phyloP scores from a whole-genome alignment of 1,140 invertebrate species.

The Tribolium madens region DNA sequence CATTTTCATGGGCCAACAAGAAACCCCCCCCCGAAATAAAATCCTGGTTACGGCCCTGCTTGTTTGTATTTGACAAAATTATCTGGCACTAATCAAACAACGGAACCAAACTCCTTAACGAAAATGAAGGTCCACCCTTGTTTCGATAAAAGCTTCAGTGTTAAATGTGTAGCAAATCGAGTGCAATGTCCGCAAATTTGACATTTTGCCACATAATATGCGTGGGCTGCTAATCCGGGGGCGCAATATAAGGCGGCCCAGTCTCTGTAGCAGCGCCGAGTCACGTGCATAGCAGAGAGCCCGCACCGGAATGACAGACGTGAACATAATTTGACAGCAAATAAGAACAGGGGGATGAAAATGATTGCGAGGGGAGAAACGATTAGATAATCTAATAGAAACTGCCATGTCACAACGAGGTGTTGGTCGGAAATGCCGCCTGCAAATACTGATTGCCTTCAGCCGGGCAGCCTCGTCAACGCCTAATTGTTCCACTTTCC shows the following conservation, averaged over 20 bases:
- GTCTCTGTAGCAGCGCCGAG: constrained; percentile 18
- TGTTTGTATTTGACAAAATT: neutral
- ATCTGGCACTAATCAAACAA: neutral
- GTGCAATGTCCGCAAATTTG: neutral
- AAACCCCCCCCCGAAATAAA: too few species aligned
- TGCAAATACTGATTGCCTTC: constrained; percentile 46
- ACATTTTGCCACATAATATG: neutral
- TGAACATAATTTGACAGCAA: constrained; percentile 66
- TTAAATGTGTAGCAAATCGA: neutral
- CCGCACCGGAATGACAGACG: constrained; percentile 63
- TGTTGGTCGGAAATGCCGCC: constrained; percentile 46
- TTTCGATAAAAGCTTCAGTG: neutral
- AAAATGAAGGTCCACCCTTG: neutral
- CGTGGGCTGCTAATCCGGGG: constrained; percentile 50
- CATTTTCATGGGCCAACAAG: too few species aligned
- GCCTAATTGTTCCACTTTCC: constrained; percentile 44
- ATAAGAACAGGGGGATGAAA: constrained; percentile 62
- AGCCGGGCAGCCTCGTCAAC: constrained; percentile 43
- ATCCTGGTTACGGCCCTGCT: too few species aligned
- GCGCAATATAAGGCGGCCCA: constrained; percentile 2
- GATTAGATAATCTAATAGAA: constrained; percentile 65
- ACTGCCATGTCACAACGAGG: constrained; percentile 59
- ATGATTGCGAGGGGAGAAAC: constrained; percentile 61
- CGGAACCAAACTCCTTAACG: neutral
- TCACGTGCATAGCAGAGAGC: constrained; percentile 61